Evolutionary conservation across 2,888 invertebrate species (phyloP).

Genomic region (Magallana nippona): DNA sequence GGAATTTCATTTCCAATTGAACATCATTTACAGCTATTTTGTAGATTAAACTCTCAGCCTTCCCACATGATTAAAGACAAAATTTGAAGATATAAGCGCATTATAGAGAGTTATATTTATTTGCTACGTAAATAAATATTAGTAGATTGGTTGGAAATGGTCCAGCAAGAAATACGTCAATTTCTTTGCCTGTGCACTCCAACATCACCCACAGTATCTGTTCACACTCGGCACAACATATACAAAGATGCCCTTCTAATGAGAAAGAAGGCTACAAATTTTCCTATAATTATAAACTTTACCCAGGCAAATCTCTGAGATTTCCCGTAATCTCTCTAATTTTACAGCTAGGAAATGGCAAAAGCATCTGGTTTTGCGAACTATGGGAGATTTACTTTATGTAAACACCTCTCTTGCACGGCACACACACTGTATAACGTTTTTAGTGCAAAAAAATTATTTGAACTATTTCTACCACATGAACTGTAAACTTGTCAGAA

Average conservation of each 20-base stretch:
- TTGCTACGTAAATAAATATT: conserved; percentile 4
- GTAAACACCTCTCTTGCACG: conserved; percentile 3
- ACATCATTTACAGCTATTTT: conserved; percentile 35
- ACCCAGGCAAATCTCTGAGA: conserved; percentile 12
- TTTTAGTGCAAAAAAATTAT: background rate
- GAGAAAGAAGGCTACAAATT: conserved; percentile 25
- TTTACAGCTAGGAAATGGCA: conserved; percentile 26
- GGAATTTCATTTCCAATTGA: conserved; percentile 23
- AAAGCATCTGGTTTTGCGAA: conserved; percentile 29
- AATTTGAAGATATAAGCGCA: conserved; percentile 7
- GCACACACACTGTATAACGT: background rate
- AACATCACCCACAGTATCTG: background rate
- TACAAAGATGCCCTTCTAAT: conserved; percentile 4
- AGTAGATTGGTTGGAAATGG: conserved; percentile 6
- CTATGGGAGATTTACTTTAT: conserved; percentile 12
- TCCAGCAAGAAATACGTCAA: conserved; percentile 17
- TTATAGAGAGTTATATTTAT: conserved; percentile 5
- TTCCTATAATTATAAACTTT: conserved; percentile 30
- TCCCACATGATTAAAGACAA: conserved; percentile 16
- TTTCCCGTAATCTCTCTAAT: conserved; percentile 19
- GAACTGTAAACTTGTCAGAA: background rate
- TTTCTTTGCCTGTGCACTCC: conserved; percentile 14
- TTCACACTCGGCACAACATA: conserved; percentile 15
- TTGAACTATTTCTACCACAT: background rate
- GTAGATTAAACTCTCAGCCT: conserved; percentile 8